Evolutionary conservation across 2,113 vertebrate species (phyloP).

Genomic region (Sylvietta virens): DNA sequence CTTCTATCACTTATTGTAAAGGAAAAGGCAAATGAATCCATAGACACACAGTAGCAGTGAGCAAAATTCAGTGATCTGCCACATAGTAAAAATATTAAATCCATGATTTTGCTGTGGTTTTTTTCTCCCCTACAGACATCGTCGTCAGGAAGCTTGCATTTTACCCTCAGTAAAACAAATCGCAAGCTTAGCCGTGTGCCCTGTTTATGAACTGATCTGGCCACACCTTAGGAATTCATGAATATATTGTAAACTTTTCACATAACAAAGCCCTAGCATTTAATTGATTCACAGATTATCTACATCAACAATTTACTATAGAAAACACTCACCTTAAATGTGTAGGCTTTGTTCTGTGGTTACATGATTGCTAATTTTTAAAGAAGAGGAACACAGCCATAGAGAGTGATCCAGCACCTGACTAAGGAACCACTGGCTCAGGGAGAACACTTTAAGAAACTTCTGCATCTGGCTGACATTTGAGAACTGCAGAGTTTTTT

Average conservation of each 20-base stretch:
- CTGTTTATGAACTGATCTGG: neutral
- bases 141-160: neutral
- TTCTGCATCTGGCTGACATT: neutral
- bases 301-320: neutral
- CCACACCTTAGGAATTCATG: neutral
- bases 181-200: neutral
- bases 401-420: neutral
- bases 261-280: neutral
- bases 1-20: neutral
- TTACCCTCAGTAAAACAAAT: neutral
- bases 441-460: neutral
- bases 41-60: neutral
- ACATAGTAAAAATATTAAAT: neutral
- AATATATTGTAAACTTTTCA: neutral
- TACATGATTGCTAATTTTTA: neutral
- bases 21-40: neutral
- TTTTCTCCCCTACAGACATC: neutral
- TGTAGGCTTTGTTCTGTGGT: neutral
- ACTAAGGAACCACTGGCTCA: neutral
- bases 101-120: neutral
- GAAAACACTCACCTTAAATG: neutral
- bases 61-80: neutral
- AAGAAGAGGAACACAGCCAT: neutral
- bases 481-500: neutral
- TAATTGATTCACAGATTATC: neutral